Evolutionary conservation across 2,888 invertebrate genomes (phyloP), one percentile per base, ranked within the genome.

Genomic region (Aphidius colemani): DNA sequence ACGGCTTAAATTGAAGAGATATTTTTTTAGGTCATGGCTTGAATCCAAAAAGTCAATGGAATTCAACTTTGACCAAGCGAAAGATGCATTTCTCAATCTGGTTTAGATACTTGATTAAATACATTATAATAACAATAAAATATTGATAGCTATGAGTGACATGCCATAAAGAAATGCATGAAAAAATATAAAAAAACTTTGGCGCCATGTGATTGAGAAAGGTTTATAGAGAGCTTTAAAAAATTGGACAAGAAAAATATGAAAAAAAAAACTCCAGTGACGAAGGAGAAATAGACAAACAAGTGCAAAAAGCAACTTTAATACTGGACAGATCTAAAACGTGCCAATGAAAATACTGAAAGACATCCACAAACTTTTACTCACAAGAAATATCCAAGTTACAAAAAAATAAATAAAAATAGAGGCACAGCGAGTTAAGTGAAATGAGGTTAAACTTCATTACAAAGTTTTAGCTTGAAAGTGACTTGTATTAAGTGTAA

Each of bases 21-120:
- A 57, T 57, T 56, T 44, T 56, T 44, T 60, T 40, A 53, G 55
- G 59, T 64, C 59, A 64, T 60, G 59, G 64, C 64, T 51, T 44
- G 13, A 45, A 49, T 60, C 64, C 63, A 60, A 59, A 46, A 56
- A 57, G 30, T 46, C 45, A 8, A 39, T 46, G 57, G 46, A 39
- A 46, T 18, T 46, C 46, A 46, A 57, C 57, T 57, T 46, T 57
- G 57, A 57, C 57, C 57, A 39, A 57, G 57, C 30, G 30, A 30
- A 30, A 30, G 57, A 13, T 48, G 39, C 40, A 57, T 57, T 40
- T 57, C 40, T 46, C 46, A 57, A 45, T 39, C 18, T 57, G 48
- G 45, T 57, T 46, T 57, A 57, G 46, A 46, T 57, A 57, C 45
- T 57, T 57, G 57, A 46, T 57, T 46, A 46, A 48, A 48, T 7